Evolutionary conservation across 2,797 vertebrate genomes (phyloP).

Genomic region (Hippopotamyrus pictus): DNA sequence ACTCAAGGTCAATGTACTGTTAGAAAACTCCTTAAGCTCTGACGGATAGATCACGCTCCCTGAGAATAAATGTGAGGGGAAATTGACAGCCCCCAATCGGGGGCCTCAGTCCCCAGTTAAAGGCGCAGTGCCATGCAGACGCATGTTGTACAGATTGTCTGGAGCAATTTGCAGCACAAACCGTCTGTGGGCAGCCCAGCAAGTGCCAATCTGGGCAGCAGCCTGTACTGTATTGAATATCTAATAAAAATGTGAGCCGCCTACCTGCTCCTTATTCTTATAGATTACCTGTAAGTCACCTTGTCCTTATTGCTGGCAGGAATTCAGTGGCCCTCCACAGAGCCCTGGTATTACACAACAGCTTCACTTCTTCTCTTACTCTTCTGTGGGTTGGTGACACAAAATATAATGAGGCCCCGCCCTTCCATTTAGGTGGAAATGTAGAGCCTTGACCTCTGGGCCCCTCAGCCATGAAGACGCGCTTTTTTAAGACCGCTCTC

Average conservation of each 20-base stretch:
- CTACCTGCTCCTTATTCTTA: conserved; percentile 68
- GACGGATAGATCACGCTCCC: conserved; percentile 85
- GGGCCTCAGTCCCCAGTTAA: conserved; percentile 56
- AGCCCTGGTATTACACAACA: conserved; percentile 44
- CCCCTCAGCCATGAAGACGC: neutral
- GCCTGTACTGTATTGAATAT: conserved; percentile 58
- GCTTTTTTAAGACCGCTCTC: neutral
- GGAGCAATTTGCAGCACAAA: conserved; percentile 55
- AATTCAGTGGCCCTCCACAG: conserved; percentile 58
- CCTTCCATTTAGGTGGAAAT: conserved; percentile 16
- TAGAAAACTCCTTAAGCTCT: conserved; percentile 95
- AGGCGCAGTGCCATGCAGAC: conserved; percentile 59
- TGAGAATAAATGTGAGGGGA: conserved; percentile 75
- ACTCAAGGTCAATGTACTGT: conserved; percentile 99
- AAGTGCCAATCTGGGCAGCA: conserved; percentile 51
- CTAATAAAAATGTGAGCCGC: conserved; percentile 67
- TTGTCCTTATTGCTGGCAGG: conserved; percentile 64
- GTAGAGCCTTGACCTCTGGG: conserved; percentile 16
- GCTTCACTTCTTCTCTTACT: conserved; percentile 19
- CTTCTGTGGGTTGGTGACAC: conserved; percentile 14
- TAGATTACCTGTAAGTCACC: conserved; percentile 74
- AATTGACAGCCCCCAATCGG: conserved; percentile 74
- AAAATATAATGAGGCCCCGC: conserved; percentile 14
- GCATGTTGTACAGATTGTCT: conserved; percentile 61
- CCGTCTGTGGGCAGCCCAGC: conserved; percentile 52